These are phyloP conservation scores for Sphaeridia pumilis DNA, from an alignment of 2,888 invertebrate species.

Conservation along the genomic window DNA sequence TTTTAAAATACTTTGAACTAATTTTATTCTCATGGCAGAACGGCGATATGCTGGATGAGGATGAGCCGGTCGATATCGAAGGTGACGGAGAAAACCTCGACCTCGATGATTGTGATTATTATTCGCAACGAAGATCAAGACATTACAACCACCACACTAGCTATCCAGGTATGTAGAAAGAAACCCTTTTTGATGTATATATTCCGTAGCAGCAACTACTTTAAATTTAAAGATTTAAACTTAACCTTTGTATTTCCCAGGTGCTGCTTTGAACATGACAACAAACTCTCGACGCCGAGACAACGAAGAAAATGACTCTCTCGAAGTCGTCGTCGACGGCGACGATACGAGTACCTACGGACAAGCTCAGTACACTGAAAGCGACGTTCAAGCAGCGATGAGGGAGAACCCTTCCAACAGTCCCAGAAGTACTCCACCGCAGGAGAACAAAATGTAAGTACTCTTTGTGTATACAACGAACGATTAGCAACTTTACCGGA, in stretches of 20 bases:
- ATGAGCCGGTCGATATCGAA: constrained; percentile 55
- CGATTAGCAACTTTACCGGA: too few relatives aligned
- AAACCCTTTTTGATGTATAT: background rate
- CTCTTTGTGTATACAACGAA: too few relatives aligned
- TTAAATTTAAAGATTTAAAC: background rate
- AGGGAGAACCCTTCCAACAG: background rate
- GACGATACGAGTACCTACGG: constrained; percentile 75
- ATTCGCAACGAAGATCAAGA: constrained; percentile 60
- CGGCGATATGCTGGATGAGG: constrained; percentile 49
- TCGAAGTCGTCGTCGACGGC: constrained; percentile 71
- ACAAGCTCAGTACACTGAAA: constrained; percentile 66
- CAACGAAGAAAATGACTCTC: constrained; percentile 54
- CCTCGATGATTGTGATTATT: constrained; percentile 83
- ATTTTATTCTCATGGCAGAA: constrained; percentile 31
- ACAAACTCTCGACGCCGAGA: constrained; percentile 40
- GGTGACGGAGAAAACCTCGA: constrained; percentile 53
- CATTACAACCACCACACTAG: constrained; percentile 37
- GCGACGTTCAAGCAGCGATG: constrained; percentile 15
- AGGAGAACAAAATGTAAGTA: constrained; percentile 15
- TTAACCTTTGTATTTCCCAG: constrained; percentile 9
- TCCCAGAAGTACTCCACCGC: constrained; percentile 10
- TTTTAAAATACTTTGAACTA: background rate
- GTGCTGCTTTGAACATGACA: constrained; percentile 41
- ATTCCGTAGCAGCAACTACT: background rate
- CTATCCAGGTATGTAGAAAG: constrained; percentile 31